Conservation (phyloP, 2,888 invertebrate species). For the Bellardia pandia region DNA sequence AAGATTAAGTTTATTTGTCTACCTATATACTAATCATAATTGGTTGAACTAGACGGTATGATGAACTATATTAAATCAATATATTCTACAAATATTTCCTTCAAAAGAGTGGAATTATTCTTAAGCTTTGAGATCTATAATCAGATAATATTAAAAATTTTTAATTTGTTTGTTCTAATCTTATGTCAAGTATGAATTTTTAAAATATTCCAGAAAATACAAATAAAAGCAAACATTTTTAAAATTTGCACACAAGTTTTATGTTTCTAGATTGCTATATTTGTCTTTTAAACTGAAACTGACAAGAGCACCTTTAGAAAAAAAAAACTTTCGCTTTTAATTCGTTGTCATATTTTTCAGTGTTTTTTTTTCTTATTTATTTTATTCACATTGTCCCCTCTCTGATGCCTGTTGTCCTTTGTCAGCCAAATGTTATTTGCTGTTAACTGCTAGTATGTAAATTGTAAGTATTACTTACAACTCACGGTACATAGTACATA, state of each 20-base stretch:
- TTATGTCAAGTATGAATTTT: too few relatives aligned
- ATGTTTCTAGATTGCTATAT: constrained; percentile 10
- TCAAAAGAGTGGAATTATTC: too few relatives aligned
- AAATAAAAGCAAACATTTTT: too few relatives aligned
- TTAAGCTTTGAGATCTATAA: too few relatives aligned
- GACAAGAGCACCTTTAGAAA: constrained; percentile 51
- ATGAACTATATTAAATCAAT: too few relatives aligned
- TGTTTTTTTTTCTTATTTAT: constrained; percentile 19
- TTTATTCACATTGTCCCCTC: constrained; percentile 11
- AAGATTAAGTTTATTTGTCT: too few relatives aligned
- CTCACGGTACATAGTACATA: background rate
- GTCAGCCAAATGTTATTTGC: constrained; percentile 70
- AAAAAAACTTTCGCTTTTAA: constrained; percentile 65
- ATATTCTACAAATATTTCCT: too few relatives aligned
- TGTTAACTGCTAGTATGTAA: constrained; percentile 30
- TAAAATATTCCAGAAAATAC: too few relatives aligned
- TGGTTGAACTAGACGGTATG: too few relatives aligned
- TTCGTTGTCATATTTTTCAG: constrained; percentile 30
- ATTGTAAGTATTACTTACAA: constrained; percentile 50
- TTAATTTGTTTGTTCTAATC: too few relatives aligned
- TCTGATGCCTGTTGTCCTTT: constrained; percentile 54
- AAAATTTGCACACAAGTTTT: background rate
- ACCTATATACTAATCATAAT: too few relatives aligned
- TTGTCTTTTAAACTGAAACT: background rate
- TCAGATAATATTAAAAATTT: too few relatives aligned